Conservation (phyloP, 2,797 vertebrate genomes). For the Pantherophis vulpinus region DNA sequence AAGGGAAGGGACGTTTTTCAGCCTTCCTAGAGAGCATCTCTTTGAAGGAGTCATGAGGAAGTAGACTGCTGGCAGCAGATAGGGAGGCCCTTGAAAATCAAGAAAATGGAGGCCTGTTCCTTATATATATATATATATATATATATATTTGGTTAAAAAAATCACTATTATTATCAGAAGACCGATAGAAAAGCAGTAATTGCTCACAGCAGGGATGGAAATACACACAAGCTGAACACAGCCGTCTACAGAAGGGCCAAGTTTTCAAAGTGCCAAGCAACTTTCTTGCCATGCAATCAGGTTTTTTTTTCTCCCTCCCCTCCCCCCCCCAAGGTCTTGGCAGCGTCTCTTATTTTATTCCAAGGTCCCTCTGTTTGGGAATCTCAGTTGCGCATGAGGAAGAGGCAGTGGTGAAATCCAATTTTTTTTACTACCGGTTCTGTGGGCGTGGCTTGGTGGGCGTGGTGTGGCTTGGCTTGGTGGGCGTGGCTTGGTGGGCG, state of each 20-base stretch:
- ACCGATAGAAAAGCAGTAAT: constrained; percentile 31
- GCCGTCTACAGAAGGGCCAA: not conserved
- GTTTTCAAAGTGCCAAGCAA: not conserved
- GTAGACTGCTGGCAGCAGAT: constrained; percentile 53
- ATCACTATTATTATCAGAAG: constrained; percentile 17
- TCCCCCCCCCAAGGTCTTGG: too few species aligned
- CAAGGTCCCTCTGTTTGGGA: too few species aligned
- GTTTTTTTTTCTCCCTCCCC: too few species aligned
- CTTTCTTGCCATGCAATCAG: not conserved
- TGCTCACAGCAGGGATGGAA: not conserved
- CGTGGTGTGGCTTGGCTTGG: too few species aligned
- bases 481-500: too few species aligned
- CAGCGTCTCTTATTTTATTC: too few species aligned
- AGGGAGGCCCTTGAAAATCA: constrained; percentile 59
- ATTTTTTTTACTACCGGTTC: too few species aligned
- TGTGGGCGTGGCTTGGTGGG: too few species aligned
- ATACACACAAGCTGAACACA: not conserved
- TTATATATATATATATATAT: not conserved
- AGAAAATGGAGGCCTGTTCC: constrained; percentile 34
- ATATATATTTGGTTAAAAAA: not conserved
- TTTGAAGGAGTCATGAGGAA: constrained; percentile 57
- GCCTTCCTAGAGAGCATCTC: constrained; percentile 41
- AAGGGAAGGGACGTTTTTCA: constrained; percentile 20
- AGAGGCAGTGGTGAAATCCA: too few species aligned
- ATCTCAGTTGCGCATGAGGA: too few species aligned